Evolutionary conservation across 2,113 vertebrate genomes (phyloP).

Genomic region (Bos taurus): ARS-UCD2.0 NC_037334.1:37645501-37646000

Average conservation of each 20-base stretch:
- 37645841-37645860: background rate
- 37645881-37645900: background rate
- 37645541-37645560: background rate
- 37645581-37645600: background rate
- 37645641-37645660: background rate
- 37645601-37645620: background rate
- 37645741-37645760: constrained; percentile 9
- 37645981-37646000: background rate
- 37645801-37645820: background rate
- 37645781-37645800: constrained; percentile 7
- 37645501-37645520: background rate
- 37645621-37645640: background rate
- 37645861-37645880: background rate
- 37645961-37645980: background rate
- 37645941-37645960: background rate
- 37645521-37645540: background rate
- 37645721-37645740: constrained; percentile 32
- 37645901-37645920: background rate
- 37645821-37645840: constrained; percentile 1
- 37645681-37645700: background rate
- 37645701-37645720: constrained; percentile 9
- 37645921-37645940: background rate
- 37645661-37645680: background rate
- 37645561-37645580: background rate
- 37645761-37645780: background rate